Evolutionary conservation across 2,797 vertebrate species (phyloP), one percentile per base, ranked within the genome.

Genomic region (Mormyrus proboscirostris): DNA sequence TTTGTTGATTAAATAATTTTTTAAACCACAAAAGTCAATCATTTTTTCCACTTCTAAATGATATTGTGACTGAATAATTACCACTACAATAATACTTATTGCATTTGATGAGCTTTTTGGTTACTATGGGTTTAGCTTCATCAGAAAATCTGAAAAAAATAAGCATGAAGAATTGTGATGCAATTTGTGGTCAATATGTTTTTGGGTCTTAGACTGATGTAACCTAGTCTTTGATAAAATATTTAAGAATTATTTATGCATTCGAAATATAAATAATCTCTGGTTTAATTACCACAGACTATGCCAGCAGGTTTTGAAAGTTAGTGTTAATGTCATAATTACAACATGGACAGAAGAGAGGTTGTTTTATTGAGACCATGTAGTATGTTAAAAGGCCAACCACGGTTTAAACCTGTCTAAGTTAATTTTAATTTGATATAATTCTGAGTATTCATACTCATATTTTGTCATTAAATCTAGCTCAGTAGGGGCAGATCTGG

Each of bases 221-320:
- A 87, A 53, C 44, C 47, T 22, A 84, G 82, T 25, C 85, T 87
- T 33, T 57, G 10, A 87, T 87, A 19, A 87, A 87, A 29, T 87
- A 59, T 87, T 87, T 87, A 87, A 41, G 16, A 87, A 87, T 87
- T 87, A 87, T 87, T 87, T 87, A 41, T 41, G 29, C 49, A 38
- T 9, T 87, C 50, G 38, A 87, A 57, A 38, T 87, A 59, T 55
- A 87, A 87, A 87, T 87, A 55, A 87, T 57, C 33, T 38, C 85
- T 87, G 85, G 7, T 53, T 33, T 57, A 87, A 87, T 87, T 25
- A 87, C 25, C 84, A 86, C 53, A 87, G 85, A 38, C 53, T n/a
- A 55, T 19, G 53, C 85, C 25, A 87, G 50, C 33, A 55, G 53
- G 85, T 41, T 87, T 38, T 57, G 2, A 87, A 57, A 53, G 50